Percentiles rank a stretch among this genome's conserved stretches.
phyloP scores from a whole-genome alignment of 2,888 invertebrate species.

The Ormyrus pomaceus region DNA sequence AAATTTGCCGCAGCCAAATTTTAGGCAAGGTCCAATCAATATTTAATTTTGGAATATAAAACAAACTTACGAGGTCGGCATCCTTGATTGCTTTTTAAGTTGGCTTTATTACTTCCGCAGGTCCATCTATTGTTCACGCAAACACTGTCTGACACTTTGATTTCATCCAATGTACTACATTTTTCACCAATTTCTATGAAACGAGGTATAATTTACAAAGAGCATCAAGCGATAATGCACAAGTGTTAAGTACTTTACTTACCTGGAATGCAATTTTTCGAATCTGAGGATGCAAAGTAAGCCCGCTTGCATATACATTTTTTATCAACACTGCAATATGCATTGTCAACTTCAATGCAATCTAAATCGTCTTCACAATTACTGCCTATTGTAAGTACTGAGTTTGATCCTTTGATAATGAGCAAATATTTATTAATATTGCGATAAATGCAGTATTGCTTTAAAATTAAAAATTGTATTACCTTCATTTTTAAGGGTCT shows the following conservation, averaged over 20 bases:
- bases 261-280: constrained; percentile 66
- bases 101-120: constrained; percentile 60
- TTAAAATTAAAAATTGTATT: too few relatives aligned
- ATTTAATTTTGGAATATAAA: too few relatives aligned
- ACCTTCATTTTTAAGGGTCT: too few relatives aligned
- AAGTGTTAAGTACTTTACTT: not conserved
- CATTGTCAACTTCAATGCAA: constrained; percentile 60
- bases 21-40: too few relatives aligned
- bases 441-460: too few relatives aligned
- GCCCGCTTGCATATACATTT: constrained; percentile 64
- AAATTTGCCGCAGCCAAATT: too few relatives aligned
- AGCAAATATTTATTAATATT: too few relatives aligned
- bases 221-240: too few relatives aligned
- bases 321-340: constrained; percentile 60
- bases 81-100: constrained; percentile 59
- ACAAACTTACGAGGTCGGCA: constrained; percentile 64
- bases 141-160: constrained; percentile 53
- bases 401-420: too few relatives aligned
- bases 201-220: not conserved
- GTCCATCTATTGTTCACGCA: constrained; percentile 64
- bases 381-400: constrained; percentile 13
- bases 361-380: constrained; percentile 59
- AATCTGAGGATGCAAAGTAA: constrained; percentile 53
- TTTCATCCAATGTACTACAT: constrained; percentile 54
- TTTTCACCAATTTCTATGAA: constrained; percentile 66